Evolutionary conservation across 2,888 invertebrate species (phyloP).

Genomic region (Acrobeloides nanus): DNA sequence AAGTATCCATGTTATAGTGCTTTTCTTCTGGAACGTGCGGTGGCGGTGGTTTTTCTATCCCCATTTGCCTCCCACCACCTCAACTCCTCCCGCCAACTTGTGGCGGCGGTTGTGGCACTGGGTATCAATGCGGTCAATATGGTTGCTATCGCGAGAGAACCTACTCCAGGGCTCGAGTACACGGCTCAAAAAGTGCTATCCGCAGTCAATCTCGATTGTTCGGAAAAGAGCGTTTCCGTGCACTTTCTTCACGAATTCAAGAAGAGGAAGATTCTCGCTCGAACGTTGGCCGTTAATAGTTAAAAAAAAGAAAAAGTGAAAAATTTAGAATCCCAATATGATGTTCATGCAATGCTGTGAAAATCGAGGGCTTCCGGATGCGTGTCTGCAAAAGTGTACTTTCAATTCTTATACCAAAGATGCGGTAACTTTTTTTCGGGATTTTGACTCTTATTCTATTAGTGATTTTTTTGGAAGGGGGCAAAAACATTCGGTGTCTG

Average conservation of each 20-base stretch:
- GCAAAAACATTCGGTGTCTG: no score
- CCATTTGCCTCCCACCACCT: conserved; percentile 14
- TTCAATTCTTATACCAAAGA: conserved; percentile 50
- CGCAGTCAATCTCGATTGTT: no score
- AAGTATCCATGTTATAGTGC: conserved; percentile 29
- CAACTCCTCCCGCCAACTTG: no score
- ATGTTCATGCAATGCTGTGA: conserved; percentile 49
- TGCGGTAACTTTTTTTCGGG: conserved; percentile 24
- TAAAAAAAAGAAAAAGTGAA: conserved; percentile 1
- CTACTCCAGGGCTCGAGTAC: conserved; percentile 13
- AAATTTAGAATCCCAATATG: conserved; percentile 41
- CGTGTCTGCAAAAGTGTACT: conserved; percentile 47
- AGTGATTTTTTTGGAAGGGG: no score
- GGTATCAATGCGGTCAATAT: conserved; percentile 20
- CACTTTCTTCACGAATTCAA: not conserved
- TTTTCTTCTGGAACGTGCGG: conserved; percentile 45
- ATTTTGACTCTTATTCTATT: no score
- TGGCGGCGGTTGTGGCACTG: conserved; percentile 15
- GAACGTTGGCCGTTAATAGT: not conserved
- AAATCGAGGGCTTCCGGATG: conserved; percentile 47
- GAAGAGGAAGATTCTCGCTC: not conserved
- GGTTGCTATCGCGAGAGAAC: conserved; percentile 15
- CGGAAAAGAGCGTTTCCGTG: no score
- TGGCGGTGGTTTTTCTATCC: conserved; percentile 12
- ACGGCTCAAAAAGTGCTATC: no score